Conservation (phyloP, 1,140 invertebrate genomes). For the Acyrthosiphon pisum region DNA sequence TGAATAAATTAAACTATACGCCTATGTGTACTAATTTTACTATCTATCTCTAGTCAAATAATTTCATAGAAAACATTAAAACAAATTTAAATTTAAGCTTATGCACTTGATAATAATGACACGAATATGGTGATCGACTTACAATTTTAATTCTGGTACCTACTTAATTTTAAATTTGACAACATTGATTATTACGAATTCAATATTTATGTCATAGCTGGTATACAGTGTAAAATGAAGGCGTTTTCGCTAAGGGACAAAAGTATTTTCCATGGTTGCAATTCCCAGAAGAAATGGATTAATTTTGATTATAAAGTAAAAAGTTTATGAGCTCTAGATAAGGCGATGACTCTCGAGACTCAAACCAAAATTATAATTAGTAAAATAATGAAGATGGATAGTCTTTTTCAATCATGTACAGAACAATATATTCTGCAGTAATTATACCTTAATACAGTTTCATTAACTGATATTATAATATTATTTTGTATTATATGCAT, state of each 20-base stretch:
- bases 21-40: not conserved
- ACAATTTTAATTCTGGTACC: not conserved
- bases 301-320: not conserved
- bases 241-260: no score
- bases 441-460: not conserved
- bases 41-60: not conserved
- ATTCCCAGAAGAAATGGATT: not conserved
- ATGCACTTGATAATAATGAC: not conserved
- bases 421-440: not conserved
- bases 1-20: not conserved
- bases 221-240: no score
- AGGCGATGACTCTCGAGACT: not conserved
- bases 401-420: no score
- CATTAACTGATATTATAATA: not conserved
- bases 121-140: not conserved
- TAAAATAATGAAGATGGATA: not conserved
- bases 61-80: not conserved
- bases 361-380: not conserved
- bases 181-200: not conserved
- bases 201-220: not conserved
- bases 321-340: not conserved
- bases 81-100: not conserved
- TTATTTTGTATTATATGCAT: not conserved
- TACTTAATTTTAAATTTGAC: not conserved
- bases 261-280: no score